phyloP scores from a whole-genome alignment of 2,888 invertebrate species.

The Auanema sp. region DNA sequence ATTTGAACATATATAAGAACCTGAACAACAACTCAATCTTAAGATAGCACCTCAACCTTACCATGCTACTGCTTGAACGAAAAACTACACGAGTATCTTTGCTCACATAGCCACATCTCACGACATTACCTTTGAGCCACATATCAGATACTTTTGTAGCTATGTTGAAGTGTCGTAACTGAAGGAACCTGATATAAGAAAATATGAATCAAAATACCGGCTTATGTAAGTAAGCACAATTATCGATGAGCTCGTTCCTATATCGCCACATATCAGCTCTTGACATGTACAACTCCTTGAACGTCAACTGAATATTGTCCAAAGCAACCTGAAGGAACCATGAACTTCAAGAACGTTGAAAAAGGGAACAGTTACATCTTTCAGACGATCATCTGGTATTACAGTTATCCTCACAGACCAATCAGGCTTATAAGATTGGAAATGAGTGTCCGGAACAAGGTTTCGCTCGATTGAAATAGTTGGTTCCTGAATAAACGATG shows the following conservation, averaged over 20 bases:
- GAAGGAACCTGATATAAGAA: background rate
- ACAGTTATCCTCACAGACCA: background rate
- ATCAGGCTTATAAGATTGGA: background rate
- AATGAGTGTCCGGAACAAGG: too few relatives aligned
- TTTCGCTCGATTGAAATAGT: too few relatives aligned
- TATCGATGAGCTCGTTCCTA: slow-evolving; percentile 83
- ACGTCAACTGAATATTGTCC: slow-evolving; percentile 93
- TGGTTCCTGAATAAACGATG: too few relatives aligned
- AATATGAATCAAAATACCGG: slow-evolving; percentile 5
- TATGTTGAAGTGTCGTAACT: slow-evolving; percentile 28
- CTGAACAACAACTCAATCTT: slow-evolving; percentile 69
- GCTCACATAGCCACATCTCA: slow-evolving; percentile 80
- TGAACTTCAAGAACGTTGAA: background rate
- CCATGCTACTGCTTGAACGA: slow-evolving; percentile 93
- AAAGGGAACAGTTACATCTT: background rate
- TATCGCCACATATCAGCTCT: slow-evolving; percentile 98
- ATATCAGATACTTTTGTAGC: slow-evolving; percentile 30
- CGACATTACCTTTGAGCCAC: slow-evolving; percentile 35
- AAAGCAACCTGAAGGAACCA: slow-evolving; percentile 65
- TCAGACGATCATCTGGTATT: background rate
- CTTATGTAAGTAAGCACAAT: slow-evolving; percentile 68
- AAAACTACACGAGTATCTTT: slow-evolving; percentile 95
- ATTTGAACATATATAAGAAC: slow-evolving; percentile 80
- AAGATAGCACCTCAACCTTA: slow-evolving; percentile 64
- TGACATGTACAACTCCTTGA: slow-evolving; percentile 96